These are phyloP conservation scores for Nipponia nippon DNA, from an alignment of 2,113 vertebrate species.

Conservation along the genomic window DNA sequence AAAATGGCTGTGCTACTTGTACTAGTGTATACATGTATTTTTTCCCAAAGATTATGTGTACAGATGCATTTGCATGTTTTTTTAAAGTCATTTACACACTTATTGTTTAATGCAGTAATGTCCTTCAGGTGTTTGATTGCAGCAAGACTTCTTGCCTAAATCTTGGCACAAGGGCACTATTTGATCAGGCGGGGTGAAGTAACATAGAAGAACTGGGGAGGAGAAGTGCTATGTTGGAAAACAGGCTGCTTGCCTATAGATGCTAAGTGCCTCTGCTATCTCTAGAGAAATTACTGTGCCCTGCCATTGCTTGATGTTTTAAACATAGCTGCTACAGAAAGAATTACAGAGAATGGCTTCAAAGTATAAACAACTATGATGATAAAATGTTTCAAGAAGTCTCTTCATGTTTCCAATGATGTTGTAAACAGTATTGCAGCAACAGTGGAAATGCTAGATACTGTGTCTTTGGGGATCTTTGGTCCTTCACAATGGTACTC, in stretches of 20 bases:
- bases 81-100: neutral
- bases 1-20: neutral
- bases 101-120: neutral
- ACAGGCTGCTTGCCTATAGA: neutral
- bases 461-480: neutral
- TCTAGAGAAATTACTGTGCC: neutral
- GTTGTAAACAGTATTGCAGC: neutral
- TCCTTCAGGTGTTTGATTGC: neutral
- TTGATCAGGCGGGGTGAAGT: neutral
- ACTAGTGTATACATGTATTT: accelerated
- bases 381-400: neutral
- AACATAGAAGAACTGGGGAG: neutral
- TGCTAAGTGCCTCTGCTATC: neutral
- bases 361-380: neutral
- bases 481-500: neutral
- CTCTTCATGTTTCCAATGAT: neutral
- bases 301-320: neutral
- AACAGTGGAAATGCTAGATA: neutral
- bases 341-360: neutral
- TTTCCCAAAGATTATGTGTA: neutral
- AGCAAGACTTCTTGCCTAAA: neutral
- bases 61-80: neutral
- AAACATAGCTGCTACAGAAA: neutral
- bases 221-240: neutral
- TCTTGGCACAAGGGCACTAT: neutral